Evolutionary conservation across 2,888 invertebrate species (phyloP), one percentile per base, ranked within the genome.

Genomic region (Cataglyphis livida): DNA sequence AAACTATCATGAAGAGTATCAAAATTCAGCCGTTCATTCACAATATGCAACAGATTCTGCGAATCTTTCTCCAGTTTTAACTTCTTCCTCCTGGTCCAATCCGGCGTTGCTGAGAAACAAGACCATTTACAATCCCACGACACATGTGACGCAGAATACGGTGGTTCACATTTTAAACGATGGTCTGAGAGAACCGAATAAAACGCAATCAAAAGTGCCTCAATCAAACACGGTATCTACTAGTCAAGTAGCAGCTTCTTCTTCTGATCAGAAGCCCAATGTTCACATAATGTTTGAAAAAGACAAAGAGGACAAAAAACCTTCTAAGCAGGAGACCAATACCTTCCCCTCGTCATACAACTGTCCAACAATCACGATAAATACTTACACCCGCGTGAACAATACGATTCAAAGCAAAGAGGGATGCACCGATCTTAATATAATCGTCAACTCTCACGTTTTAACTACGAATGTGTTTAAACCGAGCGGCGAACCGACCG

Each of bases 391-490:
- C 0, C 91, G 91, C 18, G 92, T 94, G 5, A 94, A 94, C 32
- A 94, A 94, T 64, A 94, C 94, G 0, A 91, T 94, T 7, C 95
- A 96, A 91, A 95, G 95, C 66, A 96, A 97, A 92, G 96, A 96
- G 89, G 96, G 95, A 5, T 97, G 97, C 89, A 96, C 96, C 0
- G 97, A 97, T 94, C 94, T 97, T 84, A 97, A 96, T 91, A 96
- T 97, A 81, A 96, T 97, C 21, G 96, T 97, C 2, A 97, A 97
- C 87, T 97, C 97, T 0, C 96, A 97, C 90, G 95, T 97, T 2
- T 95, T 96, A 59, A 96, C 96, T 88, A 96, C 96, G 84, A 96
- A 96, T 84, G 94, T 95, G 38, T 89, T 93, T 81, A 93, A 94
- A 25, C 90, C 92, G 59, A 57, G 9, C n/a, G 5, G 38, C 3